These are phyloP conservation scores for Harpagoxenus sublaevis DNA, from an alignment of 2,888 invertebrate genomes.

Conservation along the genomic window DNA sequence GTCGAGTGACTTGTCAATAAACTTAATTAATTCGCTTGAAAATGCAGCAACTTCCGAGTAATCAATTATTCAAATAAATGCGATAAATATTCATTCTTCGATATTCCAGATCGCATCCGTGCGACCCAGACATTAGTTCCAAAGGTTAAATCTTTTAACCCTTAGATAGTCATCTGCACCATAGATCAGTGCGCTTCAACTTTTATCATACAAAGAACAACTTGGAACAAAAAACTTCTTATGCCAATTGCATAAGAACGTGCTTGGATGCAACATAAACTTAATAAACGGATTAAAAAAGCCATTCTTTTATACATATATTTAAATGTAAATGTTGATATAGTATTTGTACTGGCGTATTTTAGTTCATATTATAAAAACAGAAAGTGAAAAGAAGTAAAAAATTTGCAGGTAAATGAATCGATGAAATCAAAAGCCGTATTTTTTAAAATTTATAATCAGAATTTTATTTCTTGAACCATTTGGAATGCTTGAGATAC, in stretches of 20 bases:
- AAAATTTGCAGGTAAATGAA: neutral
- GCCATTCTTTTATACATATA: neutral
- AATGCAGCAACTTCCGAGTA: neutral
- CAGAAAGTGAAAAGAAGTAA: neutral
- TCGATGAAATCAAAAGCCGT: neutral
- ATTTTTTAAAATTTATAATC: neutral
- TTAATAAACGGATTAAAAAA: neutral
- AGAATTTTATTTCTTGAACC: neutral
- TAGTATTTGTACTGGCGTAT: neutral
- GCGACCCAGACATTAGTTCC: neutral
- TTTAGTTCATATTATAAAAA: too few species aligned
- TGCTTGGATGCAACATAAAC: neutral
- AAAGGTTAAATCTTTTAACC: conserved; percentile 21
- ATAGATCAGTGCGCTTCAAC: conserved; percentile 2
- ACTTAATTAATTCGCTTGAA: conserved; percentile 12
- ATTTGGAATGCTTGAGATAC: neutral
- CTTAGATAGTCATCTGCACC: neutral
- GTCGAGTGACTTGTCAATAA: neutral
- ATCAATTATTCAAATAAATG: conserved; percentile 2
- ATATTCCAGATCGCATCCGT: conserved; percentile 1
- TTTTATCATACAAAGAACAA: neutral
- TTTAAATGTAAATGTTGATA: neutral
- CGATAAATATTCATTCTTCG: conserved; percentile 5
- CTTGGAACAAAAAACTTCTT: neutral
- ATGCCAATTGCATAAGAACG: neutral